Percentiles rank a stretch among this genome's conserved stretches.
These are phyloP conservation scores for Corythaixoides concolor DNA, from an alignment of 2,113 vertebrate species.

Conservation along the genomic window DNA sequence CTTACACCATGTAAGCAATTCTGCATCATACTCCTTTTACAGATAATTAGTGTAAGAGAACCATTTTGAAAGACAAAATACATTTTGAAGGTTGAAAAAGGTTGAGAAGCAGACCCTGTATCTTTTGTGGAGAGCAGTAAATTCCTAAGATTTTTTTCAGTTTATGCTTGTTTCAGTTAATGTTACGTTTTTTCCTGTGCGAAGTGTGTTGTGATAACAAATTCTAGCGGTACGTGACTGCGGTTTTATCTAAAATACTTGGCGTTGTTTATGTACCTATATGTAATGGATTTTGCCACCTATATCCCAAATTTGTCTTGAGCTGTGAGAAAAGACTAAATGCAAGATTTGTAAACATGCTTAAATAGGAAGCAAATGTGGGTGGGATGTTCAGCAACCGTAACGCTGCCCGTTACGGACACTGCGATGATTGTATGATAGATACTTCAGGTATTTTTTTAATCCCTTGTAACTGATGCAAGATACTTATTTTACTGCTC, in stretches of 20 bases:
- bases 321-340: background rate
- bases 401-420: background rate
- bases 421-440: background rate
- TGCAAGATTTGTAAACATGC: rapidly evolving
- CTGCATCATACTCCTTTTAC: background rate
- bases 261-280: background rate
- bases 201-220: background rate
- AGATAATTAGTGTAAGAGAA: background rate
- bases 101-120: background rate
- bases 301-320: background rate
- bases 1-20: background rate
- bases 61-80: background rate
- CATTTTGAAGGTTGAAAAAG: background rate
- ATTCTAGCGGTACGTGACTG: background rate
- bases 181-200: background rate
- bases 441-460: background rate
- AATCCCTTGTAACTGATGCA: background rate
- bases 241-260: background rate
- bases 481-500: background rate
- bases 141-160: background rate
- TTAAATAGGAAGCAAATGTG: background rate
- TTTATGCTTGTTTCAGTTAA: background rate
- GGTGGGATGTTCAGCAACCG: background rate
- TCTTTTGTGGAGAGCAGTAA: background rate
- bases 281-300: background rate